Evolutionary conservation across 2,888 invertebrate species (phyloP).

Genomic region (Sepioteuthis lessoniana): DNA sequence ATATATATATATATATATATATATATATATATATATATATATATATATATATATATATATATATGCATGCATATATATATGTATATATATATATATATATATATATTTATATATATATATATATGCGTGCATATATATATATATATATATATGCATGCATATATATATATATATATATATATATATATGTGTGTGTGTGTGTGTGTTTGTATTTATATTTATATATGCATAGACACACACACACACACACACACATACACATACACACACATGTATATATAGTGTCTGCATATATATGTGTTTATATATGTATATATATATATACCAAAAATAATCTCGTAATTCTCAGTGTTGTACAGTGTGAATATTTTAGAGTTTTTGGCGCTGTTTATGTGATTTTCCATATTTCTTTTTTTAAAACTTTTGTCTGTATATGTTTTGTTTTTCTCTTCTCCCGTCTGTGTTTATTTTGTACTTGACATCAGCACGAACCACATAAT

Average conservation of each 20-base stretch:
- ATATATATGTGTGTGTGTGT: neutral
- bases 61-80: neutral
- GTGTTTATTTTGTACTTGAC: neutral
- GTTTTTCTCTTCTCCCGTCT: too few species aligned
- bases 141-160: neutral
- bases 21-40: too few species aligned
- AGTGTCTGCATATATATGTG: neutral
- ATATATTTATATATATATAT: neutral
- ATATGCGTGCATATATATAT: neutral
- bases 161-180: neutral
- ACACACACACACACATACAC: neutral
- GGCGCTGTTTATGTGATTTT: too few species aligned
- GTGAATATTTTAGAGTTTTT: too few species aligned
- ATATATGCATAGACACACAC: neutral
- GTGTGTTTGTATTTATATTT: too few species aligned
- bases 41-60: slow-evolving; percentile 1
- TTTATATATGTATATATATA: slow-evolving; percentile 4
- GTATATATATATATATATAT: neutral
- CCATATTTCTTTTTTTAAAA: neutral
- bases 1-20: too few species aligned
- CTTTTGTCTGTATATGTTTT: neutral
- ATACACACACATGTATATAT: neutral
- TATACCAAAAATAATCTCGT: too few species aligned
- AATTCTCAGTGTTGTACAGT: too few species aligned
- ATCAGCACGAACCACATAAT: neutral